These are phyloP conservation scores for Heterodera schachtii DNA, from an alignment of 1,140 invertebrate species.

Conservation along the genomic window DNA sequence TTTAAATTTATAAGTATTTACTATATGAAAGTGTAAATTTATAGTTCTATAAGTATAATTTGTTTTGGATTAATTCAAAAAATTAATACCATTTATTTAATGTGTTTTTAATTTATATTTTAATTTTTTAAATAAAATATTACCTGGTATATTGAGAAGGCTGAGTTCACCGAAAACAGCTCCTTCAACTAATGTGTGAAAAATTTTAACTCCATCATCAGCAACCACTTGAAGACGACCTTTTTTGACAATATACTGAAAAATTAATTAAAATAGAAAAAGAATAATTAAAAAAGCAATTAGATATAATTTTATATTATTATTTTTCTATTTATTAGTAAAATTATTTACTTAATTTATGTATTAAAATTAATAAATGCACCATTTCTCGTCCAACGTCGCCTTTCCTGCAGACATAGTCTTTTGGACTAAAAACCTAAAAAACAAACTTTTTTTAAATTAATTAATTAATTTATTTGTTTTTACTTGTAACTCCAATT, in stretches of 20 bases:
- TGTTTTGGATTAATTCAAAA: too few relatives aligned
- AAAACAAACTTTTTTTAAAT: slow-evolving; percentile 3
- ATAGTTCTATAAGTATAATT: too few relatives aligned
- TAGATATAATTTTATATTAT: too few relatives aligned
- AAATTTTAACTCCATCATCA: slow-evolving; percentile 58
- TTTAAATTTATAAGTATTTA: too few relatives aligned
- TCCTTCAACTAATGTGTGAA: slow-evolving; percentile 59
- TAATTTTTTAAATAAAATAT: too few relatives aligned
- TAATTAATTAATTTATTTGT: not conserved
- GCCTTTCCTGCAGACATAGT: slow-evolving; percentile 92
- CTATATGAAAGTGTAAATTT: too few relatives aligned
- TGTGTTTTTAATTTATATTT: too few relatives aligned
- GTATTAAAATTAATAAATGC: not conserved
- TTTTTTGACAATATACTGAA: slow-evolving; percentile 83
- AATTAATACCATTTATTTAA: too few relatives aligned
- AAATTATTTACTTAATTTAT: too few relatives aligned
- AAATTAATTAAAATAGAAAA: too few relatives aligned
- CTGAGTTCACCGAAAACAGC: slow-evolving; percentile 63
- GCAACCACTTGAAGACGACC: slow-evolving; percentile 72
- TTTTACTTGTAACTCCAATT: slow-evolving; percentile 82
- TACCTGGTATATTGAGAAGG: slow-evolving; percentile 62
- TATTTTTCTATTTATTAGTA: too few relatives aligned
- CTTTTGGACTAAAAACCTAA: slow-evolving; percentile 73
- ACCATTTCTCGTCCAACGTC: slow-evolving; percentile 87
- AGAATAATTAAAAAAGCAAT: too few relatives aligned